Percentiles rank a stretch among this genome's conserved stretches.
phyloP scores from a whole-genome alignment of 2,113 vertebrate genomes.

The Rissa tridactyla region DNA sequence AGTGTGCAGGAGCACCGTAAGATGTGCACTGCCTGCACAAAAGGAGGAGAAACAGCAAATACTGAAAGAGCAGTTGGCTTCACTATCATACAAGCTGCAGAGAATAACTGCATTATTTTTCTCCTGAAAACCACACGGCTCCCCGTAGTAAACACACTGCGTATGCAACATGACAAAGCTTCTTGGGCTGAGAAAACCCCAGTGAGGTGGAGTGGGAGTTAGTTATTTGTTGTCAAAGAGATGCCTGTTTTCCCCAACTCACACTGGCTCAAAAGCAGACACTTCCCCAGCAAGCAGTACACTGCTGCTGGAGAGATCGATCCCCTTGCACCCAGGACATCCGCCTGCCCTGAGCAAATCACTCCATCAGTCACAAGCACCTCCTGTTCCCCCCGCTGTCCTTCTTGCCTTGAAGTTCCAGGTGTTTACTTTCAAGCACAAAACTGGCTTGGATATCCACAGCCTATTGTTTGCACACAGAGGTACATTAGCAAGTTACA shows the following conservation, averaged over 20 bases:
- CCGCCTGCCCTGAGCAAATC: neutral
- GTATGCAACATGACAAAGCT: neutral
- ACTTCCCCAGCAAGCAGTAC: neutral
- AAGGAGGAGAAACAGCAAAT: neutral
- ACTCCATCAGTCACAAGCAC: neutral
- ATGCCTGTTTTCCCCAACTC: neutral
- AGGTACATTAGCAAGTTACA: neutral
- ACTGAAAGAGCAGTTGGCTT: neutral
- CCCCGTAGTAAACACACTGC: neutral
- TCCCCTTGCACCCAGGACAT: neutral
- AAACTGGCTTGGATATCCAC: neutral
- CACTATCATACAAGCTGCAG: neutral
- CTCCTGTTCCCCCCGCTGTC: neutral
- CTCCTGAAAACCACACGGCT: neutral
- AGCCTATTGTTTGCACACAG: neutral
- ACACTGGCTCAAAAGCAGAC: neutral
- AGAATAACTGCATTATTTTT: neutral
- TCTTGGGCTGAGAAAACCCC: neutral
- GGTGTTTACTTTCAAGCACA: neutral
- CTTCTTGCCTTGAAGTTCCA: neutral
- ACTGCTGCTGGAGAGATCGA: neutral
- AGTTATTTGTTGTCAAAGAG: slow-evolving; percentile 10
- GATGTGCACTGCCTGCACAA: neutral
- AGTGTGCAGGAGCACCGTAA: neutral
- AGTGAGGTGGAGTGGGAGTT: neutral